Base-by-base conservation (phyloP, 2,797 vertebrate genomes). In the Emydoidea blandingii region DNA sequence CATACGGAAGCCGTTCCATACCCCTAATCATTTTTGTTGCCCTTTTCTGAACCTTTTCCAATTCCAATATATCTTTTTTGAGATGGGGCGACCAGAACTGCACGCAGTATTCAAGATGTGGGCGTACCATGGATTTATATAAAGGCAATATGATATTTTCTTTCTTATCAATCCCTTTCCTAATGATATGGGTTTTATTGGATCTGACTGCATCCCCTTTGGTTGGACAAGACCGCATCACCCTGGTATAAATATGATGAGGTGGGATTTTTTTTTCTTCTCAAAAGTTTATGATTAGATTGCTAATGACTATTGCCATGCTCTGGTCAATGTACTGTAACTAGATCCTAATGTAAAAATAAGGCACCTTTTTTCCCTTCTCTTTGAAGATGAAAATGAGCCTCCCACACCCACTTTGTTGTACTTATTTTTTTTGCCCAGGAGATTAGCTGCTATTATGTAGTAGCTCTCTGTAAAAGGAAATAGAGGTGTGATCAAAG, bases 401-500 rank as follows among this genome's bases (percentile, higher is more conserved):
- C 87, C 87, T 97, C 86, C 47, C 76, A 97, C 96, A 97, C 95
- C 92, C 96, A 95, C 95, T 96, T 94, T 96, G 91, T 96, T 96
- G 90, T 86, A 76, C 68, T 86, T 5, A 0, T 37, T 74, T 91
- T 92, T 92, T 95, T 57, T 90, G 74, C 96, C 90, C 78, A 79
- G 95, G 95, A 98, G 96, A 98, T 95, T 97, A 97, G 96, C 87
- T 91, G 85, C 96, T 98, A 79, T 98, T 98, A 97, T 94, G 94
- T 89, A 96, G 83, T 94, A 93, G 88, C 96, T 96, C 95, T 90
- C 96, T 96, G 88, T 96, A 96, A 95, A 96, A 95, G 92, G 94
- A 97, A 97, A 98, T 97, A 90, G 85, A 92, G 95, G 82, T 97
- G 94, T 98, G 98, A 98, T 98, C 98, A 98, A 98, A 98, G 98